Base-by-base conservation (phyloP, 2,113 vertebrate species). In the Platysteira castanea region DNA sequence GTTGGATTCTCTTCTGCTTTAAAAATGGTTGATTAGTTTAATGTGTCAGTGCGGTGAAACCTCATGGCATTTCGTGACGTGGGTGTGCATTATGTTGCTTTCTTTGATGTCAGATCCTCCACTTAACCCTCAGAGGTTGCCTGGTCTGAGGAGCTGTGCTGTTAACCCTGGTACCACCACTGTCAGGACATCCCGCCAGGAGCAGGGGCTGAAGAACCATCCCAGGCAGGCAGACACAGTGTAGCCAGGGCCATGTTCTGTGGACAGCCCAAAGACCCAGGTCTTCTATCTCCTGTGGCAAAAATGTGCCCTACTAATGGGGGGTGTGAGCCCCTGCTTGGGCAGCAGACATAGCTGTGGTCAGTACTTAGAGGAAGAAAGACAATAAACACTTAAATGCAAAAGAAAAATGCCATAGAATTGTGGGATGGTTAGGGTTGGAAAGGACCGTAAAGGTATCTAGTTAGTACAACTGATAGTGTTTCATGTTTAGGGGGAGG, bases 51-150 rank as follows among this genome's bases (percentile, higher is more conserved):
- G 6, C 0, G 0, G 53, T 60, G 61, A 87, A 73, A 56, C 22
- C 26, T 71, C 9, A 0, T 3, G 5, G 75, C 0, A 0, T 59
- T 68, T 47, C 0, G 0, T 75, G 76, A 37, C 0, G 1, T 22
- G 18, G 39, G 15, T 46, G 30, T 86, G 24, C 49, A 70, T 86
- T 63, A 8, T 64, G 19, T 59, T 89, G 44, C 49, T 75, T 60
- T 13, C 27, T 70, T 83, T 85, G 65, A 68, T 3, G 4, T 92
- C 47, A 77, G 35, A 41, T 42, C 52, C 17, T 83, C 30, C 31
- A 2, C 9, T 41, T 87, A 73, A 54, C 33, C 63, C 35, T 87
- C 54, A 44, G 28, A 49, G 19, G 27, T 80, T 46, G 60, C 11
- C 64, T 79, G 70, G 27, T 23, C 13, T 77, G 33, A 17, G 50